These are phyloP conservation scores for Myiopsitta monachus DNA, from an alignment of 2,113 vertebrate species.

Conservation along the genomic window DNA sequence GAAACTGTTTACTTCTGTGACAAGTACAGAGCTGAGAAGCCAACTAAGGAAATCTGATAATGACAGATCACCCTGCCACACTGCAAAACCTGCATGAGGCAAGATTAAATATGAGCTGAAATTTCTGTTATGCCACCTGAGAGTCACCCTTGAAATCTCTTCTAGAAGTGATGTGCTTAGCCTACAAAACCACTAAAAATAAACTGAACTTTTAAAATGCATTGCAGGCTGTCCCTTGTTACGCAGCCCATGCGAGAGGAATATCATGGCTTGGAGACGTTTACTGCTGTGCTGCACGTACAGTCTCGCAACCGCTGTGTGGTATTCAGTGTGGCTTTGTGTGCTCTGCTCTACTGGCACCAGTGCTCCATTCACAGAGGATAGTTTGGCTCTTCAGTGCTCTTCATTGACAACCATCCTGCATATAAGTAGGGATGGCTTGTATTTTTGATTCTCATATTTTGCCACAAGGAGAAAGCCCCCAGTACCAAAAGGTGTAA, in stretches of 20 bases:
- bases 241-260: constrained; percentile 66
- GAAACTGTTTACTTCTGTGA: background rate
- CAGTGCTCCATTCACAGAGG: background rate
- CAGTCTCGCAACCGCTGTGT: background rate
- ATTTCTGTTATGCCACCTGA: background rate
- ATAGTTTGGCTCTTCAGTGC: background rate
- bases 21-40: background rate
- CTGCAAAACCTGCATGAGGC: background rate
- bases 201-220: background rate
- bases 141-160: background rate
- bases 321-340: background rate
- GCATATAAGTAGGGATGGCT: too few species aligned
- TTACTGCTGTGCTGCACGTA: background rate
- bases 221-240: constrained; percentile 59
- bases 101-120: background rate
- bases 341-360: background rate
- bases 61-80: background rate
- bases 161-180: background rate
- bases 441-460: background rate
- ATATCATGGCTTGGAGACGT: constrained; percentile 67
- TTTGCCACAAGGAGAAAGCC: background rate
- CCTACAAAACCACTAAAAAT: background rate
- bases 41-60: background rate
- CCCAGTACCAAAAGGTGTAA: background rate
- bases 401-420: background rate